These are phyloP conservation scores for Zonitis immaculata DNA, from an alignment of 2,888 invertebrate genomes.

Conservation along the genomic window DNA sequence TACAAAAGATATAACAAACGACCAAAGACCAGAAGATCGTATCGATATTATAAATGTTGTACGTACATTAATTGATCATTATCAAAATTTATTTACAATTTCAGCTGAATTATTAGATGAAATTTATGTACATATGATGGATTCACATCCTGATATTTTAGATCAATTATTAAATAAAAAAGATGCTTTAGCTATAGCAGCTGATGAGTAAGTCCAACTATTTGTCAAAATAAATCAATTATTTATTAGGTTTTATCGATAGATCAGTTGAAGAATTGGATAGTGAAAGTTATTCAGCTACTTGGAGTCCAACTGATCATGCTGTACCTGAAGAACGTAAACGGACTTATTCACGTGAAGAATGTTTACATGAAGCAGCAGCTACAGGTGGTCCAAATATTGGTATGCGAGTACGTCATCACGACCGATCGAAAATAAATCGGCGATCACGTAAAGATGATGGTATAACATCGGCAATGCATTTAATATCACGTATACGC, in stretches of 20 bases:
- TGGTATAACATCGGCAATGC: constrained; percentile 53
- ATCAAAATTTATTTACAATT: constrained; percentile 68
- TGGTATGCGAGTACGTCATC: constrained; percentile 45
- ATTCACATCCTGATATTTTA: constrained; percentile 75
- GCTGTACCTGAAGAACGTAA: constrained; percentile 41
- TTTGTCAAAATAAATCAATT: constrained; percentile 7
- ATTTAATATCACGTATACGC: constrained; percentile 53
- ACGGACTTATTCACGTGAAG: constrained; percentile 68
- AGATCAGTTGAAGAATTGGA: constrained; percentile 49
- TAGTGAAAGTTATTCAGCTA: constrained; percentile 49
- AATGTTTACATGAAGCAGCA: constrained; percentile 68
- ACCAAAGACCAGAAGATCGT: constrained; percentile 68
- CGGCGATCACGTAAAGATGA: constrained; percentile 35
- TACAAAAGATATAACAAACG: constrained; percentile 46
- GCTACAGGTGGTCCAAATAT: constrained; percentile 63
- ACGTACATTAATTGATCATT: constrained; percentile 69
- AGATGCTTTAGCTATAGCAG: constrained; percentile 45
- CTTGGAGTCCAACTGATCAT: constrained; percentile 41
- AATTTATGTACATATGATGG: constrained; percentile 80
- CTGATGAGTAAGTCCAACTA: constrained; percentile 49
- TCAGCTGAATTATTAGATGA: constrained; percentile 80
- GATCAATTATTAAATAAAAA: constrained; percentile 58
- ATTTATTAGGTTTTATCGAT: too few relatives aligned
- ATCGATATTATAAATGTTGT: constrained; percentile 89
- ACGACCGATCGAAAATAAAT: constrained; percentile 42